Percentiles rank a stretch among this genome's conserved stretches.
These are phyloP conservation scores for Drosophila dunni DNA, from an alignment of 1,140 invertebrate species.

Conservation along the genomic window DNA sequence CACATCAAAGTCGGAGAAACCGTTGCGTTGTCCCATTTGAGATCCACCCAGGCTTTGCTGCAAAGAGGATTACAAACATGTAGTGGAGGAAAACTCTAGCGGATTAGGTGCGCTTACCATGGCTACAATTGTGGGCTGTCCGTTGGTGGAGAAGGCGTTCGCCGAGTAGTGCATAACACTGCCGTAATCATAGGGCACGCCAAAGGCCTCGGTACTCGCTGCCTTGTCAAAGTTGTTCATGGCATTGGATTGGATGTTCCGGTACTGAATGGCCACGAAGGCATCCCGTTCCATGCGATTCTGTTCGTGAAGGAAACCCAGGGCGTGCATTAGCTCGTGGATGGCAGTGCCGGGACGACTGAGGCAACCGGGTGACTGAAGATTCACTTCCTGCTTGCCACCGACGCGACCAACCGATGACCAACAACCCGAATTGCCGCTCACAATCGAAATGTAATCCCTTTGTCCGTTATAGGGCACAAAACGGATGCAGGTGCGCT, in stretches of 20 bases:
- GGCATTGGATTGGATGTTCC: conserved; percentile 85
- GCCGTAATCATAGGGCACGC: conserved; percentile 91
- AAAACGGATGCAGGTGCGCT: conserved; percentile 90
- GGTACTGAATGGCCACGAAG: conserved; percentile 89
- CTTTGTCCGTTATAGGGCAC: conserved; percentile 87
- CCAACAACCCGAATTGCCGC: conserved; percentile 91
- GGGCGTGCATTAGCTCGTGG: conserved; percentile 94
- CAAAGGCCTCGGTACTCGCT: conserved; percentile 87
- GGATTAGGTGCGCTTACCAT: conserved; percentile 85
- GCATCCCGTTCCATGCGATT: conserved; percentile 92
- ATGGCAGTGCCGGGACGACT: conserved; percentile 90
- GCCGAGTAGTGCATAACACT: conserved; percentile 94
- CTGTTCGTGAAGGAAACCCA: conserved; percentile 95
- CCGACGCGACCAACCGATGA: conserved; percentile 90
- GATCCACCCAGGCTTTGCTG: conserved; percentile 46
- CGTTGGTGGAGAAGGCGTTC: conserved; percentile 91
- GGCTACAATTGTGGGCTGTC: conserved; percentile 89
- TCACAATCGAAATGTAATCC: conserved; percentile 90
- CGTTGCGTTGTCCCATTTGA: conserved; percentile 89
- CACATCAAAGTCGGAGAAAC: conserved; percentile 90
- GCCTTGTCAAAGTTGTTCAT: conserved; percentile 90
- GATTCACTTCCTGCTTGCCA: conserved; percentile 88
- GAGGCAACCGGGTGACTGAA: conserved; percentile 91
- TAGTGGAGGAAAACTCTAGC: neutral
- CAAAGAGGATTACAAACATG: conserved; percentile 28